Evolutionary conservation across 2,888 invertebrate genomes (phyloP).

Genomic region (Drosophila limbata): DNA sequence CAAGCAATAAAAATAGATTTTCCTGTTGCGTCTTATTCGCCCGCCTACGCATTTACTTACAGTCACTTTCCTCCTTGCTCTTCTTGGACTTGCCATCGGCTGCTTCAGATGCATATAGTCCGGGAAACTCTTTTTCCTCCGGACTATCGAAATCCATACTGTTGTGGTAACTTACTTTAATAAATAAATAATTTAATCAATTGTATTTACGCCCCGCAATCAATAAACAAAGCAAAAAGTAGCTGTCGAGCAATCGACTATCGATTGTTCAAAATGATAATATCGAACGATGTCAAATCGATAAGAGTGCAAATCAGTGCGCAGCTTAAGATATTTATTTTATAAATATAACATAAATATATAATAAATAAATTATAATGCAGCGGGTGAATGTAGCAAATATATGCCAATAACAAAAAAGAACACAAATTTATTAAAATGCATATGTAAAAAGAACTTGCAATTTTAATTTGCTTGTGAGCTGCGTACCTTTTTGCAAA

Average conservation of each 20-base stretch:
- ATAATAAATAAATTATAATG: too few relatives aligned
- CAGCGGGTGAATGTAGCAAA: background rate
- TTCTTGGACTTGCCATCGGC: constrained; percentile 80
- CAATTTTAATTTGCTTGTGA: constrained; percentile 3
- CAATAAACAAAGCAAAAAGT: constrained; percentile 52
- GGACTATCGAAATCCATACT: constrained; percentile 88
- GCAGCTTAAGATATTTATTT: background rate
- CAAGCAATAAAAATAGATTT: constrained; percentile 33
- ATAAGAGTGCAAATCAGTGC: background rate
- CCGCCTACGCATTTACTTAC: constrained; percentile 86
- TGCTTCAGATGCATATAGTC: constrained; percentile 93
- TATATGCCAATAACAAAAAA: background rate
- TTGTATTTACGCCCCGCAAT: constrained; percentile 57
- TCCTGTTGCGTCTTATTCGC: constrained; percentile 8
- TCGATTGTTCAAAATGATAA: constrained; percentile 4
- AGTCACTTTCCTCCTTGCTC: constrained; percentile 92
- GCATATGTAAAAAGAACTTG: background rate
- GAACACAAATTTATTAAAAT: background rate
- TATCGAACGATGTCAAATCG: constrained; percentile 19
- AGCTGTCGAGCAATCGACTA: constrained; percentile 14
- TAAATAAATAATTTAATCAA: constrained; percentile 39
- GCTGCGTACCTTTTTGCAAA: constrained; percentile 39
- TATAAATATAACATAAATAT: background rate
- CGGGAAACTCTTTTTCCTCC: constrained; percentile 96
- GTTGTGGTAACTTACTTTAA: constrained; percentile 21